Evolutionary conservation across 2,888 invertebrate genomes (phyloP), one percentile per base, ranked within the genome.

Genomic region (Ormyrus labotus): DNA sequence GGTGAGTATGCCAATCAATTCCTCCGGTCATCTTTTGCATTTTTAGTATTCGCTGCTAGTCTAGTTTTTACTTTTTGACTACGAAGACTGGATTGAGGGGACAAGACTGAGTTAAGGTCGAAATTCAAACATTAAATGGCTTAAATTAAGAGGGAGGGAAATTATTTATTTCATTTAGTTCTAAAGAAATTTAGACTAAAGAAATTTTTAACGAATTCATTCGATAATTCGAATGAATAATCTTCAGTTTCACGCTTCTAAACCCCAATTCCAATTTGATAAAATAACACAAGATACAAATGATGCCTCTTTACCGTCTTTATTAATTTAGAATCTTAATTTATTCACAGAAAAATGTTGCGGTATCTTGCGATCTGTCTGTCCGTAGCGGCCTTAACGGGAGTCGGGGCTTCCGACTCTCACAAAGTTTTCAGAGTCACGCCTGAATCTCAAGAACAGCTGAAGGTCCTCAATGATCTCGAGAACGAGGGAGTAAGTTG

Each of bases 391-490:
- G 60, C 71, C 10, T 71, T 71, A 0, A 51, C 34, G 6, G 51
- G 48, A 3, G 60, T 50, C 7, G 51, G 51, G 50, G 0, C 53
- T 7, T 7, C 10, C 8, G 51, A 34, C 45, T 5, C n/a, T 68
- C 51, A 60, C 8, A 71, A 71, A 61, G 80, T 80, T 13, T 72
- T 74, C 51, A 74, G 74, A 8, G 64, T 74, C 8, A 74, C 55
- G 6, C 74, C 80, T 5, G 19, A 55, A 65, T 67, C 48, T 9
- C 60, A 74, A 34, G 50, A 80, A 7, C 74, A 80, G 13, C 10
- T 80, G 9, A 55, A 74, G 11, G 5, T 80, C 34, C 13, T 80
- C 5, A 10, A 58, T 5, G 34, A 48, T 0, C 57, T 74, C 8
- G 69, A 79, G 10, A 61, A 61, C 48, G 10, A 75, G 13, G 80